Conservation (phyloP, 2,113 vertebrate species). For the Nothoprocta perdicaria region DNA sequence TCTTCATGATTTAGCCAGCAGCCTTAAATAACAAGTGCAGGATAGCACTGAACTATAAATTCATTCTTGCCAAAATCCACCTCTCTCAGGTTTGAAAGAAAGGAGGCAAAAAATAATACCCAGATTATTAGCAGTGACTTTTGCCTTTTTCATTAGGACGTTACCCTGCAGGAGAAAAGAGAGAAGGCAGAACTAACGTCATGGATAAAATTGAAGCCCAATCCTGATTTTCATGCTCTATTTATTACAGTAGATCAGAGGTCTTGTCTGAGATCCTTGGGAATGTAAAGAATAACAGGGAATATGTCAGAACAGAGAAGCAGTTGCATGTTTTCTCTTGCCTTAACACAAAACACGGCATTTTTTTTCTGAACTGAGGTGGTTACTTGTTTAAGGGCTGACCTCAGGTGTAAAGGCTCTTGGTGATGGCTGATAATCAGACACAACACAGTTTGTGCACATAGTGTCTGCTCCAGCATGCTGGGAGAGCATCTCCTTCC, state of each 20-base stretch:
- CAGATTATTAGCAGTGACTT: slow-evolving; percentile 38
- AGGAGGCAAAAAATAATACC: neutral
- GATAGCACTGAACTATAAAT: neutral
- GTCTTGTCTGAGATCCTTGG: slow-evolving; percentile 60
- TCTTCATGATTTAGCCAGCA: neutral
- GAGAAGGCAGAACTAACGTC: slow-evolving; percentile 66
- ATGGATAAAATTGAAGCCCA: slow-evolving; percentile 69
- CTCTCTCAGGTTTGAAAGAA: neutral
- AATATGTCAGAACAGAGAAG: slow-evolving; percentile 3
- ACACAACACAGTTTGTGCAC: neutral
- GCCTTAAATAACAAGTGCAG: neutral
- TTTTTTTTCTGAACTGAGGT: neutral
- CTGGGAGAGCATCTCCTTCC: accelerated
- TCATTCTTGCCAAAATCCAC: neutral
- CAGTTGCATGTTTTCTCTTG: neutral
- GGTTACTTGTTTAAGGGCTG: neutral
- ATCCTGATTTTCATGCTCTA: slow-evolving; percentile 78
- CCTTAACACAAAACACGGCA: neutral
- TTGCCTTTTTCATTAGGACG: slow-evolving; percentile 25
- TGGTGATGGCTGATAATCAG: neutral
- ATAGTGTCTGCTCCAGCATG: accelerated
- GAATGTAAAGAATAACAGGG: slow-evolving; percentile 59
- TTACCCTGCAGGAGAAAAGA: slow-evolving; percentile 57
- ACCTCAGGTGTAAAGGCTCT: neutral
- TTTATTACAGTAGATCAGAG: slow-evolving; percentile 69